Conservation (phyloP, 1,140 invertebrate species). For the Augochlora pura region DNA sequence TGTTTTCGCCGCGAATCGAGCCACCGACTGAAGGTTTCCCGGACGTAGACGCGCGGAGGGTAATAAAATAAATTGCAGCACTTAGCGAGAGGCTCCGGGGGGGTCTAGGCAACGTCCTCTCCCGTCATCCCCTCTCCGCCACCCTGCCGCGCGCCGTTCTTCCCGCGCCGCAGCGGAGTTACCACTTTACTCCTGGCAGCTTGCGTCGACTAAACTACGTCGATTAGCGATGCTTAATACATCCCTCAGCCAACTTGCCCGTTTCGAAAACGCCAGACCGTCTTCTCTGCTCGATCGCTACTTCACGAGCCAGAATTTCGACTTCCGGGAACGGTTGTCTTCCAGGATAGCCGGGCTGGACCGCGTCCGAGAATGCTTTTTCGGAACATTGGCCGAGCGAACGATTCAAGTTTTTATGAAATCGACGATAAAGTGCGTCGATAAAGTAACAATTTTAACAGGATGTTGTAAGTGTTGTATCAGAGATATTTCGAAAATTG, state of each 20-base stretch:
- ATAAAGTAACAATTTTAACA: too few relatives aligned
- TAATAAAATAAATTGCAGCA: slow-evolving; percentile 50
- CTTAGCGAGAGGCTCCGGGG: slow-evolving; percentile 20
- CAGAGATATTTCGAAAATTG: too few relatives aligned
- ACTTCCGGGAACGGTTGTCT: too few relatives aligned
- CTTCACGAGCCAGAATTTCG: not conserved
- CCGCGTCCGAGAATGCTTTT: too few relatives aligned
- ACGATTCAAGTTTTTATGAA: too few relatives aligned
- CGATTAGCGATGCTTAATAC: slow-evolving; percentile 71
- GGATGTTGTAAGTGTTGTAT: too few relatives aligned
- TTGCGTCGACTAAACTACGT: slow-evolving; percentile 47
- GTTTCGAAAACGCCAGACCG: slow-evolving; percentile 14
- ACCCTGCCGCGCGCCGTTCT: too few relatives aligned
- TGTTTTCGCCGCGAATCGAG: slow-evolving; percentile 37
- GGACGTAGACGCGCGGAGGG: slow-evolving; percentile 21
- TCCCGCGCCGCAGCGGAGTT: not conserved
- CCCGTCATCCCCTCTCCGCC: too few relatives aligned
- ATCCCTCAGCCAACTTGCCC: slow-evolving; percentile 56
- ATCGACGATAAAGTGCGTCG: too few relatives aligned
- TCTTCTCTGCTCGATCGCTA: not conserved
- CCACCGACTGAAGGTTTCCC: slow-evolving; percentile 10
- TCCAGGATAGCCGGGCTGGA: too few relatives aligned
- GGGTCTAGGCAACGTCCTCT: not conserved
- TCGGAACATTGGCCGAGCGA: too few relatives aligned
- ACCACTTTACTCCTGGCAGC: slow-evolving; percentile 25